phyloP scores from a whole-genome alignment of 2,888 invertebrate genomes.

The Pogonocherus hispidulus region DNA sequence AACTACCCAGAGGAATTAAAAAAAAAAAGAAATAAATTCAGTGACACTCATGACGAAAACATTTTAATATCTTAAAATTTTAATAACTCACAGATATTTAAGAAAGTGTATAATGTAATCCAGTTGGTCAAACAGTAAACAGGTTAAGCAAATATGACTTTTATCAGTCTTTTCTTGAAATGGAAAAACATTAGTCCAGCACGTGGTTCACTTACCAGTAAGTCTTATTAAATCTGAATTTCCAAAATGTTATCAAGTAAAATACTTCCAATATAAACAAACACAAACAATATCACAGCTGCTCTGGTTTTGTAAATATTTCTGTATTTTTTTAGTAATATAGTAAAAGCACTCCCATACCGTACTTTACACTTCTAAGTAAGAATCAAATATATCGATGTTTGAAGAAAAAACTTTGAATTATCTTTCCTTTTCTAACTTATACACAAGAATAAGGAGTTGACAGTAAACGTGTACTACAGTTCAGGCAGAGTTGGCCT shows the following conservation, averaged over 20 bases:
- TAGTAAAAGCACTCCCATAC: slow-evolving; percentile 7
- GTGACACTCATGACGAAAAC: too few relatives aligned
- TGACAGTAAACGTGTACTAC: slow-evolving; percentile 7
- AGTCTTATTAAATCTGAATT: not conserved
- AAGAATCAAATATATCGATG: slow-evolving; percentile 28
- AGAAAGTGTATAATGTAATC: too few relatives aligned
- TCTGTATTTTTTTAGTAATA: not conserved
- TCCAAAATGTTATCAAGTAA: slow-evolving; percentile 9
- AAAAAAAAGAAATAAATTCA: too few relatives aligned
- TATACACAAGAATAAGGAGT: slow-evolving; percentile 7
- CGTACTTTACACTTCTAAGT: slow-evolving; percentile 8
- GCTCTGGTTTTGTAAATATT: slow-evolving; percentile 11
- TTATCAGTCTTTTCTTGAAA: slow-evolving; percentile 3
- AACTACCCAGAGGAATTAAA: too few relatives aligned
- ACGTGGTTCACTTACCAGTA: slow-evolving; percentile 17
- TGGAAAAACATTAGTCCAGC: slow-evolving; percentile 8
- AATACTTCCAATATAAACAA: not conserved
- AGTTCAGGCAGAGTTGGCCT: too few relatives aligned
- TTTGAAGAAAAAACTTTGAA: slow-evolving; percentile 38
- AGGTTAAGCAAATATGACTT: not conserved
- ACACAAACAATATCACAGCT: slow-evolving; percentile 32
- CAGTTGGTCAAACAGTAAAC: not conserved
- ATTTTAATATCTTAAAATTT: too few relatives aligned
- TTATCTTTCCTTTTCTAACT: slow-evolving; percentile 26
- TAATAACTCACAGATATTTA: too few relatives aligned